Evolutionary conservation across 2,113 vertebrate species (phyloP), one percentile per base, ranked within the genome.

Genomic region (Leptobrachium ailaonicum): DNA sequence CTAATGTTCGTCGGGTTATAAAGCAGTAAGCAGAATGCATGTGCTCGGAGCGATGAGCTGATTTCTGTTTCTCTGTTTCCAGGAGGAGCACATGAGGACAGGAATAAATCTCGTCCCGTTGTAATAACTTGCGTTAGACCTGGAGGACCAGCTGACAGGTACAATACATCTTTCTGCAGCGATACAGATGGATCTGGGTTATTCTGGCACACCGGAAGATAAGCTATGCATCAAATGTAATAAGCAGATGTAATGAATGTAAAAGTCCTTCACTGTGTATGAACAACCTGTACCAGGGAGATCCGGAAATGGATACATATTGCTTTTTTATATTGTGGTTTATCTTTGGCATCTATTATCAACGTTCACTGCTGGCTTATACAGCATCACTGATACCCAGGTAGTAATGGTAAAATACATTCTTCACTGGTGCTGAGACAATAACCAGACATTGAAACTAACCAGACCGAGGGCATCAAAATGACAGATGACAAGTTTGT

Each of bases 81-180:
- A 99, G 98, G 97, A 79, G 98, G 98, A 69, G 91, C 95, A 56
- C 93, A 97, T 0, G 98, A 99, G 86, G 97, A 99, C 88, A 94
- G 97, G 90, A 99, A 98, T 92, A 99, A 99, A 94, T 98, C 96
- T 85, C 96, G 98, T 12, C 97, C 98, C 1, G 92, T 99, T 86
- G 96, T 97, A 88, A 93, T 99, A 90, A 98, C 97, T 66, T 98
- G 95, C 82, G 94, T 98, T 85, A 93, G 98, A 85, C 95, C 95
- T 5, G 95, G 97, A 76, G 97, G 98, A 47, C 96, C 98, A 13
- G 96, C 97, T 82, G 98, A 99, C 93, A 97, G 98, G 98, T 99
- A 90, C 85, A 85, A 77, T 87, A 84, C 75, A 80, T 91, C 85
- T 88, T 86, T 84, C 83, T 80, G 85, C 83, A 82, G 71, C 84